phyloP scores from a whole-genome alignment of 2,797 vertebrate species.

The Numenius phaeopus region DNA sequence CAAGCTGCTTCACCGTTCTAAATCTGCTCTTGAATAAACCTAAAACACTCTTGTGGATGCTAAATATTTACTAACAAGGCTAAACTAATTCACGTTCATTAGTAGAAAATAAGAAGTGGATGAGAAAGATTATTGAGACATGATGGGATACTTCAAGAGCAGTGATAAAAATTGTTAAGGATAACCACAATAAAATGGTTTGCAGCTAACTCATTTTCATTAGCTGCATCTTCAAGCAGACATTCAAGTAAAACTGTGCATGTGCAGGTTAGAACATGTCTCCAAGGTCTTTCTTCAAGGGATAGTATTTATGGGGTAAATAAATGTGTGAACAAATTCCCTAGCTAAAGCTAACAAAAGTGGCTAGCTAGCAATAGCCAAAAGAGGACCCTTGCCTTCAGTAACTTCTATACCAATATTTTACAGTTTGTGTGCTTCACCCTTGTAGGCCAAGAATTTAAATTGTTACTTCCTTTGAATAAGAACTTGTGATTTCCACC shows the following conservation, averaged over 20 bases:
- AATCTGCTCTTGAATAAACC: neutral
- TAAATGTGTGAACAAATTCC: neutral
- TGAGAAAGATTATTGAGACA: neutral
- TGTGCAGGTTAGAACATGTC: neutral
- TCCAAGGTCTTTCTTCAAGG: neutral
- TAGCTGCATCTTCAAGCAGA: neutral
- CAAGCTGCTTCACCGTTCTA: neutral
- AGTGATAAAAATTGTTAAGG: neutral
- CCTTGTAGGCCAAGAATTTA: neutral
- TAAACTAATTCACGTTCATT: neutral
- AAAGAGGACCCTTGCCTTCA: neutral
- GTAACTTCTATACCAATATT: accelerated
- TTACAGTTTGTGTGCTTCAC: neutral
- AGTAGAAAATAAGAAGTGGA: neutral
- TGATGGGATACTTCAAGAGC: neutral
- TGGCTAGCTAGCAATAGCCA: neutral
- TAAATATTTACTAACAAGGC: neutral
- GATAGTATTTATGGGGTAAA: neutral
- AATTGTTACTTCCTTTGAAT: neutral
- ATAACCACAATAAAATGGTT: neutral
- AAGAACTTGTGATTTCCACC: neutral
- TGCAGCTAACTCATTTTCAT: neutral
- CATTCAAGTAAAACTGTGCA: neutral
- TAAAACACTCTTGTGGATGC: neutral
- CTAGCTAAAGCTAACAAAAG: neutral